Evolutionary conservation across 2,797 vertebrate genomes (phyloP).

Genomic region (Rhyacichthys aspro): DNA sequence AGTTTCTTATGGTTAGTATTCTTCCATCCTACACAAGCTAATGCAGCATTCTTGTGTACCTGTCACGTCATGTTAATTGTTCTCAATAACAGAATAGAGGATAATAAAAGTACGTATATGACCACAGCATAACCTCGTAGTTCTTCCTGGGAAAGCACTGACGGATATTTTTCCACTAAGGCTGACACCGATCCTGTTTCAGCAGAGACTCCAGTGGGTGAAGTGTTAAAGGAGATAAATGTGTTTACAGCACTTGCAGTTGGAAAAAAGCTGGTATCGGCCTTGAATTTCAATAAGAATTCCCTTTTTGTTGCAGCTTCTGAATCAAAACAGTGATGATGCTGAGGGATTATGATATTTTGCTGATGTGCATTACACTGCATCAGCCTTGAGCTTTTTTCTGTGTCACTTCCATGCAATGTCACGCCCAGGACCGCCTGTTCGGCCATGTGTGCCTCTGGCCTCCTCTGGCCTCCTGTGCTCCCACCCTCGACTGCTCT

Average conservation of each 20-base stretch:
- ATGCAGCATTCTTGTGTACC: no score
- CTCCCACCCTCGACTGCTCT: constrained; percentile 28
- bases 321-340: constrained; percentile 10
- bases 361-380: constrained; percentile 9
- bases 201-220: constrained; percentile 11
- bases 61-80: no score
- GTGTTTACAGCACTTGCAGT: constrained; percentile 28
- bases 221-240: constrained; percentile 52
- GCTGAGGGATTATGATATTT: constrained; percentile 12
- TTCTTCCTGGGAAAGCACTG: constrained; percentile 3
- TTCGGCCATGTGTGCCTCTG: constrained; percentile 8
- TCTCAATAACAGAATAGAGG: no score
- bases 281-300: constrained; percentile 20
- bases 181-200: constrained; percentile 18
- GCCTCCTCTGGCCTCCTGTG: constrained; percentile 20
- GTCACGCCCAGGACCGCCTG: constrained; percentile 23
- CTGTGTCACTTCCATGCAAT: constrained; percentile 47
- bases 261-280: constrained; percentile 9
- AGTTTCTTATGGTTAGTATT: no score
- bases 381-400: constrained; percentile 22
- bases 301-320: constrained; percentile 9
- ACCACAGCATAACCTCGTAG: not conserved
- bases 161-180: constrained; percentile 28
- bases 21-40: no score
- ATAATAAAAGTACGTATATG: no score